phyloP scores from a whole-genome alignment of 1,140 invertebrate genomes.

The Cephus cinctus region DNA sequence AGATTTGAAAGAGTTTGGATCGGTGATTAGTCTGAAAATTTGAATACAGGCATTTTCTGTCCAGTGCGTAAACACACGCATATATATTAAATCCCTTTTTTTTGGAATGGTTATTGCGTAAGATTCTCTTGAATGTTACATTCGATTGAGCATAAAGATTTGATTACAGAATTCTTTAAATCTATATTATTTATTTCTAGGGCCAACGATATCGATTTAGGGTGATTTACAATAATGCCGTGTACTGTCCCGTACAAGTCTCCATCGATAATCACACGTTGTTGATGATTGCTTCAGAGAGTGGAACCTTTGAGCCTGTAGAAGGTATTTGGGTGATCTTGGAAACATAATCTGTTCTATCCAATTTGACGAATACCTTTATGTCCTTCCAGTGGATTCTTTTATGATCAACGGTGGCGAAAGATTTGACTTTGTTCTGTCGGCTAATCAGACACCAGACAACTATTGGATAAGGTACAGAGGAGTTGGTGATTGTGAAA shows the following conservation, averaged over 20 bases:
- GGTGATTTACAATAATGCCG: conserved; percentile 41
- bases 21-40: too few relatives aligned
- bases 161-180: too few relatives aligned
- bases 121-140: too few relatives aligned
- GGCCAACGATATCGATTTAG: conserved; percentile 54
- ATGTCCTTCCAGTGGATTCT: conserved; percentile 28
- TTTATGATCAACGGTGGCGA: conserved; percentile 55
- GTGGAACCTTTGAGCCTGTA: conserved; percentile 56
- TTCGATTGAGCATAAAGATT: too few relatives aligned
- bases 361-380: not conserved
- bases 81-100: too few relatives aligned
- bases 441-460: conserved; percentile 50
- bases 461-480: conserved; percentile 61
- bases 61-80: too few relatives aligned
- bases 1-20: too few relatives aligned
- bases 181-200: conserved; percentile 32
- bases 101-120: too few relatives aligned
- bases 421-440: conserved; percentile 62
- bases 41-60: too few relatives aligned
- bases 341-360: too few relatives aligned
- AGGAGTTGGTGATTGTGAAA: conserved; percentile 52
- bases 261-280: conserved; percentile 58
- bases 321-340: conserved; percentile 18
- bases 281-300: conserved; percentile 56
- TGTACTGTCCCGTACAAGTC: conserved; percentile 53